Percentiles rank a stretch among this genome's conserved stretches.
Conservation (phyloP, 2,113 vertebrate genomes). For the Conger conger region DNA sequence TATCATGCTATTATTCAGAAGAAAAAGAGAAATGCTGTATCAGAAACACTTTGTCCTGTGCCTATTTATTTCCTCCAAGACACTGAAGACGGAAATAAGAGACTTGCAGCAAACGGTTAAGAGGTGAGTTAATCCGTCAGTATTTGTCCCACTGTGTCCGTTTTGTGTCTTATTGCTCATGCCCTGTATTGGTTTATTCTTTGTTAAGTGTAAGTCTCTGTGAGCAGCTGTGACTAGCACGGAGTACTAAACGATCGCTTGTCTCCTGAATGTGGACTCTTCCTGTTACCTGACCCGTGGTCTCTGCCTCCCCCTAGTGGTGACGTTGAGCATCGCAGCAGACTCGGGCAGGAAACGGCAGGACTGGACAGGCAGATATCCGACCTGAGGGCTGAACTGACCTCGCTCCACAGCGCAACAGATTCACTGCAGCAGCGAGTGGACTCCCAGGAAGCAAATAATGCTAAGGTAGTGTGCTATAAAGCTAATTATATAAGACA, state of each 20-base stretch:
- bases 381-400: slow-evolving; percentile 32
- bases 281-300: not conserved
- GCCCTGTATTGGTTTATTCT: not conserved
- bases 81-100: slow-evolving; percentile 43
- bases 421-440: slow-evolving; percentile 43
- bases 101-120: slow-evolving; percentile 40
- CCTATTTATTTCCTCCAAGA: not conserved
- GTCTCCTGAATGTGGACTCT: not conserved
- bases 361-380: slow-evolving; percentile 37
- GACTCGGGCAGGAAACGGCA: slow-evolving; percentile 40
- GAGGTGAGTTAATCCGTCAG: slow-evolving; percentile 18
- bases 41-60: not conserved
- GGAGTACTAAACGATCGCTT: not conserved
- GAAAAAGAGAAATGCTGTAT: not conserved
- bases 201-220: not conserved
- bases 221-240: too few relatives aligned
- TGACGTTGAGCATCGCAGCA: not conserved
- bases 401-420: slow-evolving; percentile 15
- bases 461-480: slow-evolving; percentile 47
- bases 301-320: slow-evolving; percentile 8
- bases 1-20: too few relatives aligned
- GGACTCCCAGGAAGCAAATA: slow-evolving; percentile 47
- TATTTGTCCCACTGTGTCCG: not conserved
- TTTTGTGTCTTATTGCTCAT: not conserved
- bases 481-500: not conserved